Base-by-base conservation (phyloP, 2,797 vertebrate genomes). In the Onychomys leucogaster region DNA sequence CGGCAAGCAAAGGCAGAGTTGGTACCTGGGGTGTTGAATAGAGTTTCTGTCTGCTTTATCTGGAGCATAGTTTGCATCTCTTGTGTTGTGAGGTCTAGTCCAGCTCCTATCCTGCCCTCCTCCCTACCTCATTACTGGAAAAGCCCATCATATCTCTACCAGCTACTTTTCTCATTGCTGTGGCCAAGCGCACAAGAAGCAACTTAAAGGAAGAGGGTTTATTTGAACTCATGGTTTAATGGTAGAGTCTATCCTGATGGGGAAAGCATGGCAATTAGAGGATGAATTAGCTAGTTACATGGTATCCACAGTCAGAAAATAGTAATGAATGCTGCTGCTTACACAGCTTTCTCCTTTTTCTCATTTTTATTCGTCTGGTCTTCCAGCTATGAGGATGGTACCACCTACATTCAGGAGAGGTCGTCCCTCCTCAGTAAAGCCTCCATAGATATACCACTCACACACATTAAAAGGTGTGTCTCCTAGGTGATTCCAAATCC, bases 1-100 rank as follows among this genome's bases (percentile, higher is more conserved):
- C 96, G 97, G 97, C 71, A 67, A 96, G 78, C 73, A 65, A 61
- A 85, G 63, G 43, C 43, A 67, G 46, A 80, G 46, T 67, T 41
- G 78, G 3, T 67, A 80, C 27, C 37, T 43, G 41, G 43, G 73
- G 9, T 91, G 37, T n/a, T 59, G 59, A 59, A 55, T 25, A 78
- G 77, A 37, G 37, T 65, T 91, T 37, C 16, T 55, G 32, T 23
- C 5, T 27, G 55, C 87, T 89, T 78, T 29, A 73, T 73, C 27
- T 78, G 34, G 55, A 91, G 61, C 10, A 25, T 11, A 49, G 25
- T 43, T 14, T 41, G 29, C 1, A 57, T 7, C 12, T 57, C 37
- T 0, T 55, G 11, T 76, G 12, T 52, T 43, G 49, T 4, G 61
- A 75, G 13, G 5, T 67, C 63, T 12, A 13, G 1, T 73, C 61